Evolutionary conservation across 2,888 invertebrate genomes (phyloP).

Genomic region (Eristalinus aeneus): DNA sequence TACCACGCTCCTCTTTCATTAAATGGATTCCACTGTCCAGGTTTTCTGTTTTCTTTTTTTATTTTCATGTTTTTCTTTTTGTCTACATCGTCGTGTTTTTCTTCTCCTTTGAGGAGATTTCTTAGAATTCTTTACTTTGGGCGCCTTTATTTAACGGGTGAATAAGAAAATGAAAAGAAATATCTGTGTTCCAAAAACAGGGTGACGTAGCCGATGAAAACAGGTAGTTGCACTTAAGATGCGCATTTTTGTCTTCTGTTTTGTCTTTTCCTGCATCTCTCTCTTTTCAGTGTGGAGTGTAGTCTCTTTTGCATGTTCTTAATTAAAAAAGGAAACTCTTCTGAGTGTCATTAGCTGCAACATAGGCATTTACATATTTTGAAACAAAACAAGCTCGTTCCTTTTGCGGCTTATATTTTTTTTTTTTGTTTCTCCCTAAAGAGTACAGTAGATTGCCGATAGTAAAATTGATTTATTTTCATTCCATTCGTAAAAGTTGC

Average conservation of each 20-base stretch:
- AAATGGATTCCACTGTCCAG: conserved; percentile 19
- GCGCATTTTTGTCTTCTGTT: conserved; percentile 40
- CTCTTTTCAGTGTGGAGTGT: neutral
- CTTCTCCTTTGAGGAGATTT: conserved; percentile 48
- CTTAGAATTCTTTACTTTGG: conserved; percentile 49
- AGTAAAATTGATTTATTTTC: too few relatives aligned
- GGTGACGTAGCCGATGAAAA: conserved; percentile 46
- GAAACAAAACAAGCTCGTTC: neutral
- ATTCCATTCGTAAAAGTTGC: too few relatives aligned
- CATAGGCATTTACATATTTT: neutral
- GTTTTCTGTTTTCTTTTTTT: neutral
- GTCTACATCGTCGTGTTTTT: conserved; percentile 34
- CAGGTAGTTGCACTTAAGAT: conserved; percentile 64
- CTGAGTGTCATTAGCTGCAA: conserved; percentile 13
- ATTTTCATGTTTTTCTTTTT: conserved; percentile 2
- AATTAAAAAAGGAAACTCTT: conserved; percentile 33
- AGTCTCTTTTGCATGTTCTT: conserved; percentile 20
- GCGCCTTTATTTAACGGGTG: conserved; percentile 31
- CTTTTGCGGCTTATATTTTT: neutral
- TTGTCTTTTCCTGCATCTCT: conserved; percentile 3
- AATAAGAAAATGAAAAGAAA: neutral
- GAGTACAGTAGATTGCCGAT: too few relatives aligned
- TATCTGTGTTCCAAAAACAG: conserved; percentile 31
- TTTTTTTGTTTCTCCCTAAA: too few relatives aligned
- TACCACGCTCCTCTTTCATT: conserved; percentile 43